Evolutionary conservation across 2,113 vertebrate genomes (phyloP).

Genomic region (Heterotilapia buettikoferi): DNA sequence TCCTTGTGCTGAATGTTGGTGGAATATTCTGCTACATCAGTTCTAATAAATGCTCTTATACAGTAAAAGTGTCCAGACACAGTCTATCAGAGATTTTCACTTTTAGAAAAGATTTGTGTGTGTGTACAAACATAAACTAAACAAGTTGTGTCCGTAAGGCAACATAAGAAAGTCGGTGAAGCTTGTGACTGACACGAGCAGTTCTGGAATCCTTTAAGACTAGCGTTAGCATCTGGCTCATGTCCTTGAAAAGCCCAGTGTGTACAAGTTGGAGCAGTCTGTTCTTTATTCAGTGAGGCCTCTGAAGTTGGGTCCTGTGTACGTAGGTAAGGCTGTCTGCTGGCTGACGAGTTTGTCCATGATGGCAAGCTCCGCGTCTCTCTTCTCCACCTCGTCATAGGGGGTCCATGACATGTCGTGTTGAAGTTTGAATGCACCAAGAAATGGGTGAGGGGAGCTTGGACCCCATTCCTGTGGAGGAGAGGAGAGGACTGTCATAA

Average conservation of each 20-base stretch:
- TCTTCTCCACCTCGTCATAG: slow-evolving; percentile 76
- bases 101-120: not conserved
- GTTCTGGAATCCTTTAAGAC: not conserved
- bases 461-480: slow-evolving; percentile 87
- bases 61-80: not conserved
- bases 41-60: not conserved
- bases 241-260: not conserved
- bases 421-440: slow-evolving; percentile 89
- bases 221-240: not conserved
- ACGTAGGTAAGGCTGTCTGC: slow-evolving; percentile 68
- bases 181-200: not conserved
- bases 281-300: slow-evolving; percentile 70
- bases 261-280: not conserved
- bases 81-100: not conserved
- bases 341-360: slow-evolving; percentile 84
- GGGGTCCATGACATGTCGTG: slow-evolving; percentile 95
- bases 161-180: not conserved
- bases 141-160: not conserved
- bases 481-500: not conserved
- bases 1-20: not conserved
- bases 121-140: rapidly evolving
- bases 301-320: slow-evolving; percentile 76
- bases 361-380: slow-evolving; percentile 77
- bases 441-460: slow-evolving; percentile 83
- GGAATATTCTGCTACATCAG: not conserved